Percentiles rank a stretch among this genome's conserved stretches.
Conservation (phyloP, 1,140 invertebrate genomes). For the Drosophila sturtevanti region DNA sequence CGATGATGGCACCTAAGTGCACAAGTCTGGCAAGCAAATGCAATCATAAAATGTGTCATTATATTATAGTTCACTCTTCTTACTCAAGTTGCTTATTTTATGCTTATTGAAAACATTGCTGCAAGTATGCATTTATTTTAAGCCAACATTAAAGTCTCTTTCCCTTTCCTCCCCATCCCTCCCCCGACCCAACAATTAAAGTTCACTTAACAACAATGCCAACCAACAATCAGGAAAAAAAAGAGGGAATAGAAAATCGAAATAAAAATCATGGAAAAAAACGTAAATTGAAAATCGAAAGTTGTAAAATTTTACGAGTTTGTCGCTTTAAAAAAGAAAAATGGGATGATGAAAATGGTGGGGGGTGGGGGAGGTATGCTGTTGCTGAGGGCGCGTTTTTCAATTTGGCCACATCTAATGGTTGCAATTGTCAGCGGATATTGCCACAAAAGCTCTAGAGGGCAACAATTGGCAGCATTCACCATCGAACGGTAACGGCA, state of each 20-base stretch:
- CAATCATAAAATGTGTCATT: constrained; percentile 80
- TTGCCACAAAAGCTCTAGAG: constrained; percentile 33
- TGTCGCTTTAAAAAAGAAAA: constrained; percentile 1
- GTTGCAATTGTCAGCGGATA: constrained; percentile 60
- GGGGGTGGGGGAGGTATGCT: not conserved
- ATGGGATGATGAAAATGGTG: not conserved
- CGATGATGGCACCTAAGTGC: not conserved
- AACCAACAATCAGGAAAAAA: not conserved
- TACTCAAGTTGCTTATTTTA: constrained; percentile 39
- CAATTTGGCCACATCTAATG: constrained; percentile 40
- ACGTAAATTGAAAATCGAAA: constrained; percentile 72
- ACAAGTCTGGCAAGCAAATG: constrained; percentile 55
- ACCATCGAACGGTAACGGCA: constrained; percentile 3
- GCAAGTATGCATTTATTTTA: constrained; percentile 57
- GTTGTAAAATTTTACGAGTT: constrained; percentile 67
- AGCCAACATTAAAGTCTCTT: constrained; percentile 13
- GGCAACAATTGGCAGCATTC: constrained; percentile 38
- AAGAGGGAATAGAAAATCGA: constrained; percentile 4
- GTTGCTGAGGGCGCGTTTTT: not conserved
- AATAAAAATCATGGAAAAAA: constrained; percentile 19
- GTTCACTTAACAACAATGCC: constrained; percentile 42
- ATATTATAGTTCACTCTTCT: constrained; percentile 59
- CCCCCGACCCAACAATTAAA: constrained; percentile 52
- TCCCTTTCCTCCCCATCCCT: too few relatives aligned
- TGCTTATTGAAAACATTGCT: constrained; percentile 54